These are phyloP conservation scores for Chelonus formosanus DNA, from an alignment of 2,888 invertebrate species.

Conservation along the genomic window DNA sequence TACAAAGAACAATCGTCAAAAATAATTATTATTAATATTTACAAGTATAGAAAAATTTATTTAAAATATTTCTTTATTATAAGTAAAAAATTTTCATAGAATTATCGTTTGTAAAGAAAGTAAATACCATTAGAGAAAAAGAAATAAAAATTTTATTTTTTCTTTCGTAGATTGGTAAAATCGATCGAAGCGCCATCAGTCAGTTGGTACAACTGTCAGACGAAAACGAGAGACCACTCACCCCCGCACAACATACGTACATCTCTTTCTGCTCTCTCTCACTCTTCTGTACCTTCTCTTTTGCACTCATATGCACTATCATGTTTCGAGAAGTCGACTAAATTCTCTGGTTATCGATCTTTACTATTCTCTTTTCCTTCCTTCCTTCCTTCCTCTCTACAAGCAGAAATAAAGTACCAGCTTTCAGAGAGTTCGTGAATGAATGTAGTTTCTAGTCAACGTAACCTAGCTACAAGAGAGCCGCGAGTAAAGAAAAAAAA, in stretches of 20 bases:
- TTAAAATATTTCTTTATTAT: no score
- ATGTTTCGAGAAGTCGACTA: conserved; percentile 36
- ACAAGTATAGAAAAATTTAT: no score
- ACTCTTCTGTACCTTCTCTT: conserved; percentile 12
- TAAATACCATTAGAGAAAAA: no score
- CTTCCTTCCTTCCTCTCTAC: conserved; percentile 1
- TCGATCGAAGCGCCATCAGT: conserved; percentile 5
- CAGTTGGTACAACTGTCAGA: conserved; percentile 2
- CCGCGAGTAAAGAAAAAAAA: no score
- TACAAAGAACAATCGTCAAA: conserved; percentile 12
- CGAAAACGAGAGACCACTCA: conserved; percentile 37
- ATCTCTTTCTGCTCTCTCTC: conserved; percentile 32
- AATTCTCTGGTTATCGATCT: conserved; percentile 23
- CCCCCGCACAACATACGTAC: conserved; percentile 41
- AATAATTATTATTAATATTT: no score
- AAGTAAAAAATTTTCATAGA: no score
- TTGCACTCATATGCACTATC: conserved; percentile 37
- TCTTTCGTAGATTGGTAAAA: background rate
- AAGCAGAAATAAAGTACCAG: background rate
- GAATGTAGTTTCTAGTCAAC: background rate
- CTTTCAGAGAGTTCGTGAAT: background rate
- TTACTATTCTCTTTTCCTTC: conserved; percentile 10
- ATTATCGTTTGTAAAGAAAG: no score
- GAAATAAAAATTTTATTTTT: background rate
- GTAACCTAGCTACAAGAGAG: no score